Percentiles rank a stretch among this genome's conserved stretches.
Evolutionary conservation across 1,140 invertebrate genomes (phyloP).

Genomic region (Magallana ariakensis): DNA sequence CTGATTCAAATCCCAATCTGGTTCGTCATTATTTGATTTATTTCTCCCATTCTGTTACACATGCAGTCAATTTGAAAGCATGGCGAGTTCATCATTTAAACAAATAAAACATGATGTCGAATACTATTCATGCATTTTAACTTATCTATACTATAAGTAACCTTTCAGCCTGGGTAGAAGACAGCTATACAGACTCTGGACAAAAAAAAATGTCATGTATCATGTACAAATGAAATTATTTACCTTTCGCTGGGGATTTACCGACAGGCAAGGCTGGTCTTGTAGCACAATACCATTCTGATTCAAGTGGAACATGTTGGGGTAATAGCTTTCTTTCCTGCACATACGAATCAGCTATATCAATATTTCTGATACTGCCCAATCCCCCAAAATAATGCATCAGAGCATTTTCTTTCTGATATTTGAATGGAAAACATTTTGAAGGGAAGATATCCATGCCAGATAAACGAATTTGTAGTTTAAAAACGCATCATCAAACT

Average conservation of each 20-base stretch:
- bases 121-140: no score
- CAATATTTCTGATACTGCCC: not conserved
- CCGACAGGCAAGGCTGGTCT: not conserved
- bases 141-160: no score
- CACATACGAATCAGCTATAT: not conserved
- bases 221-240: not conserved
- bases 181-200: no score
- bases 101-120: no score
- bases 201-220: no score
- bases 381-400: not conserved
- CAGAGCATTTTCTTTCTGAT: not conserved
- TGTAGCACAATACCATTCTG: not conserved
- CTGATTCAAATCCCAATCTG: no score
- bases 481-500: no score
- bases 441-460: not conserved
- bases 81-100: no score
- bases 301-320: not conserved
- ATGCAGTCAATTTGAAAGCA: no score
- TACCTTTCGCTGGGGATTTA: not conserved
- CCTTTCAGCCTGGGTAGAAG: no score
- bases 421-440: not conserved
- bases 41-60: no score
- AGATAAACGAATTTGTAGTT: not conserved
- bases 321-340: not conserved
- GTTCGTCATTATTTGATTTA: no score